Base-by-base conservation (phyloP, 2,113 vertebrate genomes). In the Proterorhinus semilunaris region DNA sequence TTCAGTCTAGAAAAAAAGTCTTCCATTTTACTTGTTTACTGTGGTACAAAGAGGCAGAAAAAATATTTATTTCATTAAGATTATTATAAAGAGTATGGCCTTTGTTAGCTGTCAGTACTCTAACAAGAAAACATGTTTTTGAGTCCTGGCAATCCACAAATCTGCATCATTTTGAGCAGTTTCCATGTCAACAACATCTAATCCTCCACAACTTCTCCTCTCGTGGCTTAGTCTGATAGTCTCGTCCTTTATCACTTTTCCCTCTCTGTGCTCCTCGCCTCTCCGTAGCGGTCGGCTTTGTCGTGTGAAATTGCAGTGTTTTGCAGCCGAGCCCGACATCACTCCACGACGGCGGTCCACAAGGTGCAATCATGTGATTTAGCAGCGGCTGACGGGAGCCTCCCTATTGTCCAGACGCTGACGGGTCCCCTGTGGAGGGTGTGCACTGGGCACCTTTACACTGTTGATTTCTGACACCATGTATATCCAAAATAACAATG, bases 351-450 rank as follows among this genome's bases (percentile, higher is more conserved):
- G 76, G 66, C 45, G 59, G 71, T 78, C 88, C 69, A 83, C 79
- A 84, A 81, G 82, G 72, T 64, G 44, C 65, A 66, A 84, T 88
- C 82, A 71, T 79, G 72, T 73, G 80, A 86, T 86, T 83, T 72
- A 77, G 75, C 69, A 76, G 75, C 81, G 78, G 67, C 52, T 64
- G 44, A 58, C 64, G 62, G 76, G 66, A 75, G 71, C 75, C 61
- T 54, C 67, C 49, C 84, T 42, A 44, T 65, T 85, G 81, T 76
- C 66, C 62, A 51, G 72, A 71, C 52, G 50, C 71, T 63, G 52
- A 47, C 69, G 63, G 50, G 65, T 71, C 72, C 82, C 51, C 17
- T 49, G 80, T 21, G 10, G 69, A 62, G 83, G 58, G 78, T 88
- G 79, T 80, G 72, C 64, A 52, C 58, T 0, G 27, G 27, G 1